Evolutionary conservation across 2,113 vertebrate species (phyloP), one percentile per base, ranked within the genome.

Genomic region (Grus americana): DNA sequence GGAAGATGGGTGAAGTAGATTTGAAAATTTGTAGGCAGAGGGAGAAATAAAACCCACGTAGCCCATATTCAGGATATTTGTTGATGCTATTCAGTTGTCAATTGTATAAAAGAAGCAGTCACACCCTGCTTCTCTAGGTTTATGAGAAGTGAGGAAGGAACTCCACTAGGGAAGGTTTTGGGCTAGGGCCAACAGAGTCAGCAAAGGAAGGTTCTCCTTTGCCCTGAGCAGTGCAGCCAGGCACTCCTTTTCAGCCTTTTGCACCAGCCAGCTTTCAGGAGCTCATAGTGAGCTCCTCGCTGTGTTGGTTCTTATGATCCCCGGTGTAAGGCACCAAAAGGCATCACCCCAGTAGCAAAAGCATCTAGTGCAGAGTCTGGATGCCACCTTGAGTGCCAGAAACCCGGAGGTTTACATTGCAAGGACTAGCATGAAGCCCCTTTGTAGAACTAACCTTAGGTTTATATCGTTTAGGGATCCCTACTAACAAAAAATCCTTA

Each of bases 401-500:
- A 91, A 81, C 52, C 18, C 49, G 54, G 61, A 75, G 19, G 19
- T 21, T 81, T 80, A 65, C 44, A n/a, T 40, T 87, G 66, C 83
- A 61, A 84, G 71, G 34, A 49, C 46, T 87, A 49, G 34, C 57
- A 65, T 32, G 73, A 93, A 70, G 9, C 1, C 15, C 20, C 38
- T 95, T 79, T 88, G 74, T 73, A 79, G 74, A 93, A 50, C 15
- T 88, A 92, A 91, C 84, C 70, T 82, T n/a, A 75, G 30, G 66
- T 95, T 93, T 49, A 55, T 36, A 83, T 54, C 67, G 62, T 93
- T 96, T 96, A 86, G 38, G 32, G 29, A 90, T 50, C 50, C 59
- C 36, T 88, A 66, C 49, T 91, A 94, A 95, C 92, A 34, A 40
- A 67, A 95, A 90, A 95, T 89, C 80, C 91, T 85, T 87, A 74